These are phyloP conservation scores for Sebastes baramenuke DNA, from an alignment of 2,797 vertebrate species.

Conservation along the genomic window DNA sequence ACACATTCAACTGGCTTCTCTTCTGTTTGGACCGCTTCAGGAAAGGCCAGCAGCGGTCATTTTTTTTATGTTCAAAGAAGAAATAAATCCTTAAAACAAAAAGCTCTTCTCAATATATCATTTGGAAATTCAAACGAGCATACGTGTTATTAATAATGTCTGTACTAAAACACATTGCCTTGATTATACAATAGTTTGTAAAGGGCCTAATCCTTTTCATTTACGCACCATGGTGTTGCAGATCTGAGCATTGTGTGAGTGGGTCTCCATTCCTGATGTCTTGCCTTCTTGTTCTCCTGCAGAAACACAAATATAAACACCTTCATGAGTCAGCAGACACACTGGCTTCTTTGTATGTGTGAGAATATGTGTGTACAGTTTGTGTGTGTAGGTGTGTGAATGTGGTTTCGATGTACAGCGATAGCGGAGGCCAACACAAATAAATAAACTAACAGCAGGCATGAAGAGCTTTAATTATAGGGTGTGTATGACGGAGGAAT, in stretches of 20 bases:
- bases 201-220: neutral
- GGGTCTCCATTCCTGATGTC: constrained; percentile 98
- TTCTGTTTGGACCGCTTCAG: constrained; percentile 1
- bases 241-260: constrained; percentile 95
- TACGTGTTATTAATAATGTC: neutral
- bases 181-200: neutral
- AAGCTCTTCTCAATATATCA: neutral
- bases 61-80: constrained; percentile 1
- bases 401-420: constrained; percentile 24
- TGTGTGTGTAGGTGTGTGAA: constrained; percentile 19
- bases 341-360: neutral
- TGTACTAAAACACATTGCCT: neutral
- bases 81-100: constrained; percentile 10
- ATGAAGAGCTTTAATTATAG: constrained; percentile 66
- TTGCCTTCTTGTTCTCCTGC: constrained; percentile 95
- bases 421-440: constrained; percentile 50
- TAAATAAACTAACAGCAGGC: constrained; percentile 47
- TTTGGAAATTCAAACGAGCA: neutral
- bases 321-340: constrained; percentile 41
- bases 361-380: neutral
- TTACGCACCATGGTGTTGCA: constrained; percentile 90
- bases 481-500: constrained; percentile 58
- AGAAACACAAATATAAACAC: constrained; percentile 63
- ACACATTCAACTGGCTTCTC: constrained; percentile 24
- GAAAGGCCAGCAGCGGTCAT: neutral